phyloP scores from a whole-genome alignment of 30 jellyfish, hydroid and myxozoan genomes.

The Turritopsis dohrnii region DNA sequence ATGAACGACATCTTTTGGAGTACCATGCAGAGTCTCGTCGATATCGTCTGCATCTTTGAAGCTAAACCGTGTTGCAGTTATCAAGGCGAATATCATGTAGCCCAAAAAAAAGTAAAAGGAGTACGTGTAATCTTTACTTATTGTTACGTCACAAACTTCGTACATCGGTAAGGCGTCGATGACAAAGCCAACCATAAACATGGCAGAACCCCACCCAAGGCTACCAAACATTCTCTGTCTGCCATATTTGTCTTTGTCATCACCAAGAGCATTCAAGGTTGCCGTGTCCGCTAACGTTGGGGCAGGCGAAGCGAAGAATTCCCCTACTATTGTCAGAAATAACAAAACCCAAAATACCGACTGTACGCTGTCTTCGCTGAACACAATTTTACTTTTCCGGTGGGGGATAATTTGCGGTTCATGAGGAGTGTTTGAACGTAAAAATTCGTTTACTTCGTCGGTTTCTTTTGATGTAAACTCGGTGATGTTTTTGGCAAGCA shows the following conservation, averaged over 20 bases:
- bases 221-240: slow-evolving; percentile 99
- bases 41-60: slow-evolving; percentile 54
- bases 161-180: slow-evolving; percentile 92
- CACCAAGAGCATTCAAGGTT: slow-evolving; percentile 87
- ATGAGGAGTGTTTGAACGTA: slow-evolving; percentile 78
- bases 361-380: slow-evolving; percentile 96
- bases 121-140: slow-evolving; percentile 92
- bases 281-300: slow-evolving; percentile 99
- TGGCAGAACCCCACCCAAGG: slow-evolving; percentile 99
- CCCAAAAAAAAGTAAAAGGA: slow-evolving; percentile 82
- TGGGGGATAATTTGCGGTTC: slow-evolving; percentile 87
- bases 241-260: slow-evolving; percentile 84
- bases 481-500: slow-evolving; percentile 76
- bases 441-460: slow-evolving; percentile 79
- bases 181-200: slow-evolving; percentile 89
- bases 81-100: slow-evolving; percentile 77
- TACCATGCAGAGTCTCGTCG: slow-evolving; percentile 48
- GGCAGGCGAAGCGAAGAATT: slow-evolving; percentile 97
- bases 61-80: slow-evolving; percentile 68
- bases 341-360: slow-evolving; percentile 85
- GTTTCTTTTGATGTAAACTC: slow-evolving; percentile 93
- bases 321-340: slow-evolving; percentile 92
- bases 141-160: slow-evolving; percentile 78
- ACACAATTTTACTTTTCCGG: slow-evolving; percentile 79
- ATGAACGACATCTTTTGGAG: slow-evolving; percentile 72